A percentile compares a stretch with the other conserved stretches of the same genome.
phyloP scores from a whole-genome alignment of 1,140 invertebrate genomes.

The Aphis craccivora region DNA sequence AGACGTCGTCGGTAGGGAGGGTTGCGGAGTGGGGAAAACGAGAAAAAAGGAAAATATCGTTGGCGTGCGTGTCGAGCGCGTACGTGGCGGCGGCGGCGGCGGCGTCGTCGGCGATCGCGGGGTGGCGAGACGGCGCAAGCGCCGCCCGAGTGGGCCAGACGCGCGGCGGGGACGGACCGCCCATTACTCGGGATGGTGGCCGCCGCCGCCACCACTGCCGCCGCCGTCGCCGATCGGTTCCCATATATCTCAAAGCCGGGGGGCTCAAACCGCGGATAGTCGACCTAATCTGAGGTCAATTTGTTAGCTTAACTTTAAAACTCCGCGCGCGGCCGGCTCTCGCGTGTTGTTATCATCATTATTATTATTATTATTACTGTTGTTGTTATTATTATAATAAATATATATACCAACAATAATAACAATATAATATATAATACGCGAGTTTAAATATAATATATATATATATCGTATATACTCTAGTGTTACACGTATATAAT shows the following conservation, averaged over 20 bases:
- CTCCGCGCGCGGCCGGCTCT: conserved; percentile 31
- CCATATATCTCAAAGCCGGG: conserved; percentile 48
- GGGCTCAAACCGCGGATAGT: conserved; percentile 57
- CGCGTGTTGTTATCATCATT: not conserved
- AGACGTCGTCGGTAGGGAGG: not conserved
- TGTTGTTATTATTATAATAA: not conserved
- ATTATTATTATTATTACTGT: not conserved
- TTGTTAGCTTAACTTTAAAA: conserved; percentile 57
- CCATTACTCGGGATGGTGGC: conserved; percentile 45
- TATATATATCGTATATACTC: no score
- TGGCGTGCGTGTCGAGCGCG: not conserved
- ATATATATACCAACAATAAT: not conserved
- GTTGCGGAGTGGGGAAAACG: no score
- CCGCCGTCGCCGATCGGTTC: conserved; percentile 4
- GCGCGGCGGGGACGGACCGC: conserved; percentile 30
- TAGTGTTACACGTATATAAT: not conserved
- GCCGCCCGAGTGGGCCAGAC: conserved; percentile 35
- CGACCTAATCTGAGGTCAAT: conserved; percentile 57
- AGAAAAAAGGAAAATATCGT: not conserved
- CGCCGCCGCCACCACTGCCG: not conserved
- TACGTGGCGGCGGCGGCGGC: not conserved
- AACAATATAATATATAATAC: not conserved
- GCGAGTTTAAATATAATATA: not conserved
- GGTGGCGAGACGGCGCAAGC: conserved; percentile 30
- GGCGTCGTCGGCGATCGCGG: not conserved